Conservation (phyloP, 2,888 invertebrate species). For the Drepanosiphum platanoidis region DNA sequence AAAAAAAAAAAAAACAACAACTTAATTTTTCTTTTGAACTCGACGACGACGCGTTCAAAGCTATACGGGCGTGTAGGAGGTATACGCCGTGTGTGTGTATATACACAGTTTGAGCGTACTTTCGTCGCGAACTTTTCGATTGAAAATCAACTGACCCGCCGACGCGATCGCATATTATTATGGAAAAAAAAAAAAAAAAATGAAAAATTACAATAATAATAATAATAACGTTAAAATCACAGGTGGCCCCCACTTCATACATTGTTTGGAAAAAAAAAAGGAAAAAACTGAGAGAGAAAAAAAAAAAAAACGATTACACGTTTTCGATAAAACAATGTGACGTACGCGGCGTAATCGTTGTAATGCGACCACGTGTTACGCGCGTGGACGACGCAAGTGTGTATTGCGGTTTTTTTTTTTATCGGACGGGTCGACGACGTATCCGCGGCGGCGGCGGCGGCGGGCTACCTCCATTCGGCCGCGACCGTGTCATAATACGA, state of each 20-base stretch:
- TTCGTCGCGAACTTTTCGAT: not conserved
- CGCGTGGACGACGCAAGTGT: not conserved
- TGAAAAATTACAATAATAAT: conserved; percentile 3
- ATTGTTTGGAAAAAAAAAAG: conserved; percentile 8
- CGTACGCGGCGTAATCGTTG: not conserved
- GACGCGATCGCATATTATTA: not conserved
- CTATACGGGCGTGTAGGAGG: not conserved
- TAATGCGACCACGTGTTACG: not conserved
- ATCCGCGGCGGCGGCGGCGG: not conserved
- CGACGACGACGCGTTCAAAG: too few relatives aligned
- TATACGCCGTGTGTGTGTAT: not conserved
- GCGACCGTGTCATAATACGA: conserved; percentile 62
- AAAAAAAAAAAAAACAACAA: too few relatives aligned
- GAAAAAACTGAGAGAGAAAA: not conserved
- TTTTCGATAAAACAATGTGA: not conserved
- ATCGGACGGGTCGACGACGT: not conserved
- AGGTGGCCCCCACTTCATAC: conserved; percentile 63
- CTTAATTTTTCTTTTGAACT: too few relatives aligned
- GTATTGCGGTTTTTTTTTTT: not conserved
- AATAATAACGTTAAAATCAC: conserved; percentile 54
- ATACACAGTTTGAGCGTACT: not conserved
- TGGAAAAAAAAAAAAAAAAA: conserved; percentile 3
- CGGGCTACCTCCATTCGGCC: conserved; percentile 44
- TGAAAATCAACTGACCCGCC: not conserved
- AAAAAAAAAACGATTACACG: not conserved